These are phyloP conservation scores for Polyommatus icarus DNA, from an alignment of 2,888 invertebrate genomes.

Conservation along the genomic window DNA sequence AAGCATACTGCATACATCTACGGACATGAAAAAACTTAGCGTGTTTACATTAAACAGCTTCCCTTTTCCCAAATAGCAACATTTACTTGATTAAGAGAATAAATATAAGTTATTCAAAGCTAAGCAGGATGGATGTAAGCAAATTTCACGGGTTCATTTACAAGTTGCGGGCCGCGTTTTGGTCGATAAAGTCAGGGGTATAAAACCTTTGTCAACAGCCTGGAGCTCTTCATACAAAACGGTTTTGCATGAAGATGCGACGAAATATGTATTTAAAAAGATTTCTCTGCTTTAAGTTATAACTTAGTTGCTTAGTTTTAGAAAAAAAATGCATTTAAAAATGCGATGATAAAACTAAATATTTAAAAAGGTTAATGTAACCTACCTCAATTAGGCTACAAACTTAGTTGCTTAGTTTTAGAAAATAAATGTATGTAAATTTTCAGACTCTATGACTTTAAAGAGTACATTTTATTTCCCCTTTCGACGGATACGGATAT, in stretches of 20 bases:
- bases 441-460: not conserved
- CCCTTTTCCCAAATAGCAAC: not conserved
- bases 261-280: not conserved
- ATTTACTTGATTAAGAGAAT: not conserved
- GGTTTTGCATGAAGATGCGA: not conserved
- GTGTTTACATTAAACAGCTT: not conserved
- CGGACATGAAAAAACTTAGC: not conserved
- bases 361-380: no score
- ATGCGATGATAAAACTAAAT: no score
- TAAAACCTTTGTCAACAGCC: conserved; percentile 25
- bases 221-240: conserved; percentile 17
- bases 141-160: conserved; percentile 29
- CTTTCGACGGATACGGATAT: not conserved
- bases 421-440: no score
- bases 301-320: no score
- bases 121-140: conserved; percentile 19
- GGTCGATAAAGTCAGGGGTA: conserved; percentile 23
- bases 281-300: not conserved
- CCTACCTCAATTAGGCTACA: no score
- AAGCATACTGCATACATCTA: no score
- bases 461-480: not conserved
- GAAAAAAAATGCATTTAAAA: no score
- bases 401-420: no score
- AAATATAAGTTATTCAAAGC: conserved; percentile 24
- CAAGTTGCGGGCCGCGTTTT: conserved; percentile 4